These are phyloP conservation scores for Athene cunicularia DNA, from an alignment of 2,113 vertebrate genomes.

Conservation along the genomic window DNA sequence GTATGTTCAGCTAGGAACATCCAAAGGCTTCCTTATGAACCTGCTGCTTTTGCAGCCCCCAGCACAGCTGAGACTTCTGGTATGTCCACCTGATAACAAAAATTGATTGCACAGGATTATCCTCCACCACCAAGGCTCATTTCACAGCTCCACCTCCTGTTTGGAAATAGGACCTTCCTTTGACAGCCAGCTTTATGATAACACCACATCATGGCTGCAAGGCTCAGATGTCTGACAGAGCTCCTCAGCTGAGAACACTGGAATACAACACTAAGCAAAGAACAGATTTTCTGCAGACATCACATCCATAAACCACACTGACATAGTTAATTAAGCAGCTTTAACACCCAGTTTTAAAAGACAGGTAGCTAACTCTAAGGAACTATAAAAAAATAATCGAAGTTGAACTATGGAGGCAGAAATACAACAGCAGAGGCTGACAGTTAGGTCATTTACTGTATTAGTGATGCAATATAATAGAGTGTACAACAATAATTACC, in stretches of 20 bases:
- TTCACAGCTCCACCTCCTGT: background rate
- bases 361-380: no score
- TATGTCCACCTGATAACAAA: background rate
- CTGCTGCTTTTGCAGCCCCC: background rate
- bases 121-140: background rate
- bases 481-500: background rate
- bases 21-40: background rate
- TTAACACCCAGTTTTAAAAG: background rate
- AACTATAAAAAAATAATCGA: background rate
- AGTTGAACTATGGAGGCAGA: background rate
- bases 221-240: fast-evolving
- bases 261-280: background rate
- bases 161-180: background rate
- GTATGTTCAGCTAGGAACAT: background rate
- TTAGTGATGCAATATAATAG: background rate
- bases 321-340: background rate
- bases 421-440: background rate
- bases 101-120: background rate
- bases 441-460: fast-evolving
- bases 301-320: background rate
- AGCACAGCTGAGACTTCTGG: background rate
- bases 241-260: no score
- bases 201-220: no score
- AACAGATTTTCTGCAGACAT: background rate
- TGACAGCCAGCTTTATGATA: background rate